Evolutionary conservation across 30 jellyfish, hydroid and myxozoan genomes (phyloP).

Genomic region (Cassiopea xamachana): DNA sequence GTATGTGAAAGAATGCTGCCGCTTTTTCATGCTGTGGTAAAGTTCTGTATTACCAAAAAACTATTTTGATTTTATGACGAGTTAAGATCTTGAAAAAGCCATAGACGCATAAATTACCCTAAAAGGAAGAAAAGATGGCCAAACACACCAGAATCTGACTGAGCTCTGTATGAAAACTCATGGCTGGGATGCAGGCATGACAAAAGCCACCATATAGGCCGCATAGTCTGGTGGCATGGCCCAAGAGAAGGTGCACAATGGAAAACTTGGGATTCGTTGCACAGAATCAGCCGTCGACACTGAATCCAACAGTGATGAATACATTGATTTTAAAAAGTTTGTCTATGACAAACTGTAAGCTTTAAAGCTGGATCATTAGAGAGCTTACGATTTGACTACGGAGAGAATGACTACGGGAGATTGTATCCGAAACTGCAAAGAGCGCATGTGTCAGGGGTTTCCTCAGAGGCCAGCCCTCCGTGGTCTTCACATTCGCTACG

Average conservation of each 20-base stretch:
- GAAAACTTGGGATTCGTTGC: conserved; percentile 25
- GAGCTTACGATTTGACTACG: too few relatives aligned
- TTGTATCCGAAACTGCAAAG: too few relatives aligned
- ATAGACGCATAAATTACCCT: background rate
- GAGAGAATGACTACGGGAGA: too few relatives aligned
- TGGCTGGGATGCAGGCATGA: conserved; percentile 14
- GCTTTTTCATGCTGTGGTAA: too few relatives aligned
- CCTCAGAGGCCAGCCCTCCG: too few relatives aligned
- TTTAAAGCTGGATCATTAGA: background rate
- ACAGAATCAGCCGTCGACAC: conserved; percentile 6
- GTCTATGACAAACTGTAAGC: background rate
- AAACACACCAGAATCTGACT: conserved; percentile 16
- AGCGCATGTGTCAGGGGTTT: too few relatives aligned
- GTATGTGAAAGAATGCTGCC: too few relatives aligned
- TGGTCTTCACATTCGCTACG: too few relatives aligned
- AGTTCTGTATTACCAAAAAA: too few relatives aligned
- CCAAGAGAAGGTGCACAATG: conserved; percentile 4
- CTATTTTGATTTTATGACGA: background rate
- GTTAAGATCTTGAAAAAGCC: background rate
- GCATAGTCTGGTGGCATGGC: conserved; percentile 24
- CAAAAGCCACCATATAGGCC: conserved; percentile 19
- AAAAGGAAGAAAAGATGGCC: conserved; percentile 14
- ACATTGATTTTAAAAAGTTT: conserved; percentile 5
- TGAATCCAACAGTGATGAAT: conserved; percentile 7
- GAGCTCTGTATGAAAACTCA: conserved; percentile 11